These are phyloP conservation scores for Drosophila pseudoobscura DNA, from an alignment of 1,140 invertebrate genomes.

Conservation along the genomic window DNA sequence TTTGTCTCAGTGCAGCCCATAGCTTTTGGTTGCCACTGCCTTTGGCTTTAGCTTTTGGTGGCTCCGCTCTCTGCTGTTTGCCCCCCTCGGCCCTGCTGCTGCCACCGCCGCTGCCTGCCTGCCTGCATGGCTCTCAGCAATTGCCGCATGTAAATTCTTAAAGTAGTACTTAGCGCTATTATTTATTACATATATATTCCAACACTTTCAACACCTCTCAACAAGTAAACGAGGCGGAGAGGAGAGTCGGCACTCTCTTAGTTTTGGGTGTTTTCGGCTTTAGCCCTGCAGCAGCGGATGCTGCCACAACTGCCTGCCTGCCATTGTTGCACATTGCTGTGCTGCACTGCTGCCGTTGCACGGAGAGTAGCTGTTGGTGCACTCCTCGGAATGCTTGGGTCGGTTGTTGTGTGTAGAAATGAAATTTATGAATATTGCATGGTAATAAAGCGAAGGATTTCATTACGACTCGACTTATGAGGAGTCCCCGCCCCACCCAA, in stretches of 20 bases:
- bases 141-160: constrained; percentile 82
- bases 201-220: constrained; percentile 83
- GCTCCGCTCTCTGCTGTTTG: not conserved
- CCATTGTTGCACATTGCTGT: constrained; percentile 63
- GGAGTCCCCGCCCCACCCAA: constrained; percentile 13
- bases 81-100: constrained; percentile 16
- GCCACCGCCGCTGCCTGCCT: constrained; percentile 1
- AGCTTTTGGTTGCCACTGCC: constrained; percentile 7
- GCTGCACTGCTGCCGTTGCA: constrained; percentile 24
- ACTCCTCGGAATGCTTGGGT: constrained; percentile 43
- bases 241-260: constrained; percentile 10
- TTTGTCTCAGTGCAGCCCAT: constrained; percentile 16
- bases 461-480: constrained; percentile 65
- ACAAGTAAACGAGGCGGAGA: constrained; percentile 78
- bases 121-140: constrained; percentile 44
- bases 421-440: constrained; percentile 81
- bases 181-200: constrained; percentile 78
- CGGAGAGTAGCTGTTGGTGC: constrained; percentile 32
- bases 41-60: constrained; percentile 55
- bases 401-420: constrained; percentile 64
- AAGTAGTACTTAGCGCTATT: constrained; percentile 83
- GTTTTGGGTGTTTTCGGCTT: constrained; percentile 26
- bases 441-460: constrained; percentile 78
- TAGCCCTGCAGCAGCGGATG: constrained; percentile 12
- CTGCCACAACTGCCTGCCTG: constrained; percentile 33